Evolutionary conservation across 35 echinoderm and acorn worm species (phyloP), one percentile per base, ranked within the genome.

Genomic region (Hemicentrotus pulcherrimus): DNA sequence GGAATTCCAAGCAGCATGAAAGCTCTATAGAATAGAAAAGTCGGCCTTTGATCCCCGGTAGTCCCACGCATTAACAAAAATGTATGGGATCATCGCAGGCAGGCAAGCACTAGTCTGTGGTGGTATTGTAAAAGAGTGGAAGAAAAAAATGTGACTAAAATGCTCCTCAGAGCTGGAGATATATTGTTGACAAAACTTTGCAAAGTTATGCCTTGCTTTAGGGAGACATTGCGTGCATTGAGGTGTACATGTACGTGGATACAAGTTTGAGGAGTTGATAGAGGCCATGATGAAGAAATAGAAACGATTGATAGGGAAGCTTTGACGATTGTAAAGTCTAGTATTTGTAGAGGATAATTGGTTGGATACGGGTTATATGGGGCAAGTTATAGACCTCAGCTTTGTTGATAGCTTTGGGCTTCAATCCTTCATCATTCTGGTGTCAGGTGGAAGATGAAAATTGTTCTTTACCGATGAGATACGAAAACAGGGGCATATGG

Each of bases 131-230:
- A 28, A 5, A n/a, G 22, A 78, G 18, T 11, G 52, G 52, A 59
- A 14, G 65, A 78, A 22, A 78, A 78, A 78, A 78, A 18, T 70
- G 24, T 28, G 5, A 41, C 3, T 41, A n/a, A 78, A 78, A 28
- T 78, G 28, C 65, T 78, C 65, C 22, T 6, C 24, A n/a, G 65
- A 78, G 65, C 28, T 78, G 24, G 28, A 78, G 65, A 78, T 78
- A 78, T n/a, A 78, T n/a, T 78, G 65, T 78, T 78, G 65, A 78
- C 65, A n/a, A 59, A 78, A 78, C 65, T 78, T n/a, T 22, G 65
- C 65, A 28, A 78, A 18, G 19, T 78, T 78, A 28, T n/a, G 65
- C 65, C 18, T 1, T 78, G n/a, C 65, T 78, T 7, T 0, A 78
- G 65, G 65, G 65, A 28, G 65, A n/a, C 65, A 28, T 28, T 11